Percentiles rank a stretch among this genome's conserved stretches.
Conservation (phyloP, 2,113 vertebrate genomes). For the Corvus cornix region DNA sequence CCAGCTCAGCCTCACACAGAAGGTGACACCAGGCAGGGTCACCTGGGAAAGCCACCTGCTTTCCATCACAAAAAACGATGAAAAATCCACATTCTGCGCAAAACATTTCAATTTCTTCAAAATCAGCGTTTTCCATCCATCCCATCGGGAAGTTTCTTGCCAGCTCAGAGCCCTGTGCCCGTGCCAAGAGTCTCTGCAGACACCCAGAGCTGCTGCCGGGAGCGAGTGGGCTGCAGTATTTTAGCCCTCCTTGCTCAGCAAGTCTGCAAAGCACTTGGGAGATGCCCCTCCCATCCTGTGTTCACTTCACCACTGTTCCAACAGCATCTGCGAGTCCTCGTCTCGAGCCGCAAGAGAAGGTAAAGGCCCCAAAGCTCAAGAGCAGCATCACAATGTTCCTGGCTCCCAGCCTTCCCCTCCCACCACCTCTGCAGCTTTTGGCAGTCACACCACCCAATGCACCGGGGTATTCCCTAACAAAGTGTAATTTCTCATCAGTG, state of each 20-base stretch:
- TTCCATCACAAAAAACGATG: background rate
- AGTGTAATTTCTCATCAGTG: background rate
- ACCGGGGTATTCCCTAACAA: background rate
- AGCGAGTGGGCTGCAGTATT: background rate
- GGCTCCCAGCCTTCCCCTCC: background rate
- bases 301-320: background rate
- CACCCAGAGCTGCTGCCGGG: background rate
- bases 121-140: background rate
- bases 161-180: background rate
- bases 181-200: background rate
- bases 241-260: background rate
- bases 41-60: background rate
- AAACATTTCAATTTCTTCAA: background rate
- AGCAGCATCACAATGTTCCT: background rate
- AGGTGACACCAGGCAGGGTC: background rate
- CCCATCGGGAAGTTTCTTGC: background rate
- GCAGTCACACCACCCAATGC: background rate
- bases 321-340: background rate
- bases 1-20: accelerated
- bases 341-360: background rate
- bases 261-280: background rate
- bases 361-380: background rate
- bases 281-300: background rate
- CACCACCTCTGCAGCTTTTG: background rate
- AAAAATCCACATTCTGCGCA: background rate